Evolutionary conservation across 2,888 invertebrate genomes (phyloP).

Genomic region (Hypolimnas misippus): DNA sequence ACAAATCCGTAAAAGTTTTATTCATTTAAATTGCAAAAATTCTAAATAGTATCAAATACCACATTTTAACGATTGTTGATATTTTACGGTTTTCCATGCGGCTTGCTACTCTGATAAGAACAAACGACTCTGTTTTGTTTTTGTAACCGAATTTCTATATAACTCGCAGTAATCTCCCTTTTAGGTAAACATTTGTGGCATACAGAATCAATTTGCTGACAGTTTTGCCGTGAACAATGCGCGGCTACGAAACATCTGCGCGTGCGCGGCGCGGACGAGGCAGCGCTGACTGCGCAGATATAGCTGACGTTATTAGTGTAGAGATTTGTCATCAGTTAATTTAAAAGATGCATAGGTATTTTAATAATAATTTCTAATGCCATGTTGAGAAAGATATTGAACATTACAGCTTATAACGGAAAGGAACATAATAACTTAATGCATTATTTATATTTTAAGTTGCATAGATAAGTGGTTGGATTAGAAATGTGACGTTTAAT

Average conservation of each 20-base stretch:
- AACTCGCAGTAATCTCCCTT: constrained; percentile 4
- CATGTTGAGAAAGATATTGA: not conserved
- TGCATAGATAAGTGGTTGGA: too few species aligned
- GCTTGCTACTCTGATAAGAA: too few species aligned
- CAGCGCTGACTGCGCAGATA: constrained; percentile 21
- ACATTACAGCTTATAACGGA: too few species aligned
- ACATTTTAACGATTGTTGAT: too few species aligned
- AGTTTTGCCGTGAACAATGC: constrained; percentile 24
- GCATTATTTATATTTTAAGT: too few species aligned
- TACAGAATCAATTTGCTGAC: constrained; percentile 35
- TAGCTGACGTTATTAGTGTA: not conserved
- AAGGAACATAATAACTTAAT: not conserved
- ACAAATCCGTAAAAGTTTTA: not conserved
- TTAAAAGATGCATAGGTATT: not conserved
- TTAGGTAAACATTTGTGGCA: constrained; percentile 33
- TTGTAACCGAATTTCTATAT: not conserved
- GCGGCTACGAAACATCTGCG: constrained; percentile 25
- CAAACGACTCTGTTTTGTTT: not conserved
- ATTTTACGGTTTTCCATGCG: too few species aligned
- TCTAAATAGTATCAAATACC: too few species aligned
- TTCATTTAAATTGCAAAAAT: not conserved
- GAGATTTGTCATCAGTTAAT: not conserved
- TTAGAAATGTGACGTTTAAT: too few species aligned
- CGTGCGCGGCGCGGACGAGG: not conserved
- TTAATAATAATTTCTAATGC: not conserved